Percentiles rank a stretch among this genome's conserved stretches.
Evolutionary conservation across 2,797 vertebrate species (phyloP).

Genomic region (Adelosebastes latens): DNA sequence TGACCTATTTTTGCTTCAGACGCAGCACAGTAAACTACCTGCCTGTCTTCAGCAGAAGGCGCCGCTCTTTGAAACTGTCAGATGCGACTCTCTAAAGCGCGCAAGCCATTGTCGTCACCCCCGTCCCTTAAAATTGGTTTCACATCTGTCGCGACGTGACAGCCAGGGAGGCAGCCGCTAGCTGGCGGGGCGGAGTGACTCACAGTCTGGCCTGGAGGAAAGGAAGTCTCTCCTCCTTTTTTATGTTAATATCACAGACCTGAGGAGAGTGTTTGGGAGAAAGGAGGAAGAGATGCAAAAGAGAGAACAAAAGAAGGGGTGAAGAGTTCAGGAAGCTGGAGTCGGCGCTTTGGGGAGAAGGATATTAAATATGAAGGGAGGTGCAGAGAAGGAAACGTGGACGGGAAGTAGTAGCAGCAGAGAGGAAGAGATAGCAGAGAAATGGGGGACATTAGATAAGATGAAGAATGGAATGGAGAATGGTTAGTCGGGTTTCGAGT

Average conservation of each 20-base stretch:
- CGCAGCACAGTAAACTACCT: constrained; percentile 32
- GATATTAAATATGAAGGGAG: constrained; percentile 77
- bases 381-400: constrained; percentile 49
- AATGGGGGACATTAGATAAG: constrained; percentile 54
- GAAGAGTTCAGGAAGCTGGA: constrained; percentile 71
- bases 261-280: constrained; percentile 47
- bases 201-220: constrained; percentile 58
- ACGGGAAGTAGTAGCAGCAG: constrained; percentile 27
- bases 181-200: constrained; percentile 62
- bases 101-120: constrained; percentile 54
- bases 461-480: constrained; percentile 60
- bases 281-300: constrained; percentile 31
- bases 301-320: constrained; percentile 70
- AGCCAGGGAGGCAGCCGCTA: constrained; percentile 49
- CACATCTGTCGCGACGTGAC: constrained; percentile 66
- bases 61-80: constrained; percentile 28
- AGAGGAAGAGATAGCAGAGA: constrained; percentile 52
- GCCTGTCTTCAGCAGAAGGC: constrained; percentile 20
- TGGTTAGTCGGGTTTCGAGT: constrained; percentile 66
- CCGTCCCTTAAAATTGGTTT: constrained; percentile 60
- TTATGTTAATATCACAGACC: constrained; percentile 70
- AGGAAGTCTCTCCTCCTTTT: constrained; percentile 55
- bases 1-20: constrained; percentile 60
- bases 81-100: constrained; percentile 26
- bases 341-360: constrained; percentile 67